These are phyloP conservation scores for Ctenicera cuprea DNA, from an alignment of 2,888 invertebrate species.

Conservation along the genomic window DNA sequence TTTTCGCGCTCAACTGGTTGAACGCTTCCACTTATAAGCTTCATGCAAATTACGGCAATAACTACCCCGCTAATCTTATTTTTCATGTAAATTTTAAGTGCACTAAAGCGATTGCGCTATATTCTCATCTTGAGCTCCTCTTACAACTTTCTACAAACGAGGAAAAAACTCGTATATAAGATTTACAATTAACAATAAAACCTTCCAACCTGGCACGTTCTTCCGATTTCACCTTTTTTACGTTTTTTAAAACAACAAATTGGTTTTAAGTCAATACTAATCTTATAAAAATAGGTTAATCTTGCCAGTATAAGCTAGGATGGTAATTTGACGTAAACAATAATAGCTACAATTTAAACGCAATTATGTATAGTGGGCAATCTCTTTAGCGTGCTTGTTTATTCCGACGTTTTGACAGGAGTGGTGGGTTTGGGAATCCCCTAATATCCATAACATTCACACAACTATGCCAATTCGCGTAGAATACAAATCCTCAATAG, in stretches of 20 bases:
- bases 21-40: conserved; percentile 41
- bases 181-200: no score
- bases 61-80: conserved; percentile 41
- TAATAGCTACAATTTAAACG: conserved; percentile 32
- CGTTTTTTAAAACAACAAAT: neutral
- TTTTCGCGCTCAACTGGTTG: conserved; percentile 40
- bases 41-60: conserved; percentile 43
- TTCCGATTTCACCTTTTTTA: neutral
- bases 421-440: conserved; percentile 55
- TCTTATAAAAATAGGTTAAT: neutral
- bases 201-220: neutral
- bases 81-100: conserved; percentile 45
- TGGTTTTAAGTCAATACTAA: no score
- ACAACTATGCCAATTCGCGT: conserved; percentile 56
- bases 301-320: neutral
- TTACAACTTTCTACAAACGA: neutral
- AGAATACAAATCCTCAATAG: conserved; percentile 61
- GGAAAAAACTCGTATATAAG: neutral
- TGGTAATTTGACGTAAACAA: conserved; percentile 28
- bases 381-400: conserved; percentile 46
- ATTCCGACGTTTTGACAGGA: conserved; percentile 55
- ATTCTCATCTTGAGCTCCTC: conserved; percentile 16
- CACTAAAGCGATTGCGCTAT: conserved; percentile 28
- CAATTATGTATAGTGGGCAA: conserved; percentile 47
- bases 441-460: conserved; percentile 58